phyloP scores from a whole-genome alignment of 2,797 vertebrate genomes.

The Sphenodon punctatus region DNA sequence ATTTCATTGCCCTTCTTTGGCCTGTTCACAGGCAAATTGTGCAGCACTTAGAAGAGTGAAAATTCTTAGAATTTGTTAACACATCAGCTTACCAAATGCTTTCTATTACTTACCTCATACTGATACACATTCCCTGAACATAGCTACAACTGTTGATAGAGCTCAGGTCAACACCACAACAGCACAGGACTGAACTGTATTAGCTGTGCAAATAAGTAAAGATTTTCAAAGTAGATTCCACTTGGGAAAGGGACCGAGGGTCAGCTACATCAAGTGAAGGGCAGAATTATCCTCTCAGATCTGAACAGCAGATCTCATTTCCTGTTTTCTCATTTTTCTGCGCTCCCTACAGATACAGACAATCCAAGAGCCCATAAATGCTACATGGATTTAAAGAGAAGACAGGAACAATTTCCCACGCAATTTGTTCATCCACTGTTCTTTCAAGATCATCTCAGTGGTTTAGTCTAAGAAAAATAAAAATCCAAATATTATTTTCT shows the following conservation, averaged over 20 bases:
- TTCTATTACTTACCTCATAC: constrained; percentile 6
- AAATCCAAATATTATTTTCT: too few species aligned
- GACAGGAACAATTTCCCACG: background rate
- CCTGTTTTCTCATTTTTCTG: background rate
- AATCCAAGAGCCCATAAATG: background rate
- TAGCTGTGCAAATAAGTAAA: constrained; percentile 45
- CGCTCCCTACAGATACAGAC: background rate
- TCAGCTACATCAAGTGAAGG: background rate
- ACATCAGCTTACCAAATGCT: constrained; percentile 17
- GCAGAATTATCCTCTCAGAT: constrained; percentile 20
- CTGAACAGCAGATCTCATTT: background rate
- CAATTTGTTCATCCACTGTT: background rate
- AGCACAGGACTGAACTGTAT: constrained; percentile 26
- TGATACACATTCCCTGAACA: constrained; percentile 17
- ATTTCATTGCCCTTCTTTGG: background rate
- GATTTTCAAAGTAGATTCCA: background rate
- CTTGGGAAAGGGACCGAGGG: constrained; percentile 7
- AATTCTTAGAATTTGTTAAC: constrained; percentile 50
- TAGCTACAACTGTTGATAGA: background rate
- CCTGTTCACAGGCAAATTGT: constrained; percentile 41
- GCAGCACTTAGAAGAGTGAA: constrained; percentile 39
- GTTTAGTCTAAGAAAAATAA: too few species aligned
- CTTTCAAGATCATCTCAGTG: too few species aligned
- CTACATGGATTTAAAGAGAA: background rate
- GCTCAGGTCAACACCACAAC: constrained; percentile 35